Evolutionary conservation across 2,113 vertebrate species (phyloP).

Genomic region (Microtus oregoni): DNA sequence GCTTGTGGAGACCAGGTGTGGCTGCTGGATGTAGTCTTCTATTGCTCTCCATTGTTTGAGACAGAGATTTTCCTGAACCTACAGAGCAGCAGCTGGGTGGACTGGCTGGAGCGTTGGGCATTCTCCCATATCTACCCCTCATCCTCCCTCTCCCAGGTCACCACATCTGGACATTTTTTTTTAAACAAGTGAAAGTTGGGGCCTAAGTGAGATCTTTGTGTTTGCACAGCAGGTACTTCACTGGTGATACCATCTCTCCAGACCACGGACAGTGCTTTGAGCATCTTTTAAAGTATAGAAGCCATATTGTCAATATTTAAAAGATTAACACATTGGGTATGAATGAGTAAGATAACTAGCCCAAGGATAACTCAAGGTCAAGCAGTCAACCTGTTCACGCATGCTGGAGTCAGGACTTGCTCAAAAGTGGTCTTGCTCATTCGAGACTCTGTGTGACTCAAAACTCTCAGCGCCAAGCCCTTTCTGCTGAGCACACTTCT

Average conservation of each 20-base stretch:
- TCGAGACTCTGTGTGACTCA: accelerated
- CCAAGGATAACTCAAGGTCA: no score
- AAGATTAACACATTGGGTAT: not conserved
- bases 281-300: not conserved
- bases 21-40: not conserved
- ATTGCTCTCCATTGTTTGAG: not conserved
- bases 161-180: not conserved
- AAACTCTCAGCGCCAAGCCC: no score
- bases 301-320: not conserved
- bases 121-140: not conserved
- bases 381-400: not conserved
- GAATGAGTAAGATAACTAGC: not conserved
- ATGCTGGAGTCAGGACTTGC: not conserved
- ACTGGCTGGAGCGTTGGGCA: not conserved
- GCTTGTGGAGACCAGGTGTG: not conserved
- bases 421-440: no score
- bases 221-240: not conserved
- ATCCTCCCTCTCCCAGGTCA: not conserved
- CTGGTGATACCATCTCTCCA: not conserved
- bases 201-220: not conserved
- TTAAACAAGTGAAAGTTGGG: not conserved
- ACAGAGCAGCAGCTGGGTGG: not conserved
- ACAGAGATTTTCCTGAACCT: not conserved
- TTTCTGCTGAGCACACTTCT: no score
- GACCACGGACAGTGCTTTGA: not conserved